phyloP scores from a whole-genome alignment of 2,113 vertebrate genomes.

The Melierax canorus region DNA sequence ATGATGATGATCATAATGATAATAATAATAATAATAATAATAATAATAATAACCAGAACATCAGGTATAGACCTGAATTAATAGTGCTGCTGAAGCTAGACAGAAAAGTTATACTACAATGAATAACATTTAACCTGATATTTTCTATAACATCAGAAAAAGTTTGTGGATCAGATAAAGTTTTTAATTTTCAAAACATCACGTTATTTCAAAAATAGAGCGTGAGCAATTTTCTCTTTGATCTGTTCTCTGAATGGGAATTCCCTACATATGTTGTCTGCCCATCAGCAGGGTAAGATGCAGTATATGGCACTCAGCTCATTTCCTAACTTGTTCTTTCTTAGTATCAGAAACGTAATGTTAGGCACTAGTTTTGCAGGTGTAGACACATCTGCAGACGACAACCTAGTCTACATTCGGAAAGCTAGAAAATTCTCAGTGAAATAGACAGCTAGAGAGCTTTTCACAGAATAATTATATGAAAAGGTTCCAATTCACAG shows the following conservation, averaged over 20 bases:
- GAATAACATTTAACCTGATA: background rate
- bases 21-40: background rate
- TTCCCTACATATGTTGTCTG: background rate
- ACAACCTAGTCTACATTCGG: background rate
- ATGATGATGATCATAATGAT: too few relatives aligned
- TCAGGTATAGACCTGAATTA: background rate
- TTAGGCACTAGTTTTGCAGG: background rate
- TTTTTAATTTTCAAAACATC: background rate
- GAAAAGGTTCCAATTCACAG: constrained; percentile 25
- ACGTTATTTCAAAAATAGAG: background rate
- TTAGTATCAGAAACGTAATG: background rate
- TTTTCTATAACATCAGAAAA: background rate
- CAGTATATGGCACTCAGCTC: background rate
- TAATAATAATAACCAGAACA: background rate
- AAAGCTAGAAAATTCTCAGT: constrained; percentile 34
- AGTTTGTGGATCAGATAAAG: background rate
- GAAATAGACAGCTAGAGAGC: background rate
- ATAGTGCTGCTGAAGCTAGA: background rate
- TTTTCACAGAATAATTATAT: constrained; percentile 49
- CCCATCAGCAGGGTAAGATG: background rate
- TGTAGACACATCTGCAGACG: background rate
- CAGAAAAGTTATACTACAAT: background rate
- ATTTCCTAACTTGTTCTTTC: background rate
- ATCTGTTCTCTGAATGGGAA: background rate
- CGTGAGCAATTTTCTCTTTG: background rate